Evolutionary conservation across 2,113 vertebrate genomes (phyloP), one percentile per base, ranked within the genome.

Genomic region (Ploceus nigricollis): DNA sequence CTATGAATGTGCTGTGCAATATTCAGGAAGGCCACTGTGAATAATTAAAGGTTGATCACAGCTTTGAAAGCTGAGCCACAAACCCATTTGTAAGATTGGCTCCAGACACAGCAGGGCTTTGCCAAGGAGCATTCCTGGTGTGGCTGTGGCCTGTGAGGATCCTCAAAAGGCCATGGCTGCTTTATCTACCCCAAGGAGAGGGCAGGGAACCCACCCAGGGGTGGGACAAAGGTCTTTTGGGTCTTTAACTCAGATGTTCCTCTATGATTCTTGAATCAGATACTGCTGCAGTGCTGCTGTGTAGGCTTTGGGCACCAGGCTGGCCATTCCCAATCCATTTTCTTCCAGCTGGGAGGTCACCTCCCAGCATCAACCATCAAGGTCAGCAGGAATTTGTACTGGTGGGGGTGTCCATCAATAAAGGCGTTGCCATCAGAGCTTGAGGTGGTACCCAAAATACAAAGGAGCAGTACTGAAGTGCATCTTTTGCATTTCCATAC

Each of bases 31-130:
- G 70, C 73, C 77, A 68, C 44, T 58, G 90, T 97, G 95, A 97
- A 98, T 98, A 97, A 98, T 98, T 97, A 94, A 97, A 63, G 45
- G 23, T 16, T 90, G 70, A 73, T 92, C 40, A 13, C 83, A 93
- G 70, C 70, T 94, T 88, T 28, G 84, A 96, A 94, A 95, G 40
- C 82, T 69, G 48, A 93, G 53, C 54, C 79, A 82, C 50, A 93
- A 77, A 70, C 9, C 10, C 47, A 31, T 69, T 42, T 45, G 40
- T 80, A 10, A 85, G 70, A 40, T 3, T 3, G 18, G 33, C 54
- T 31, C 1, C 1, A 89, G 80, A 45, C n/a, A 24, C 33, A 6
- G 50, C 63, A 33, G n/a, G 0, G 0, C 45, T 78, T 77, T 50
- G 57, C 30, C 51, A 58, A 50, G 23, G 58, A 69, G 15, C 1